phyloP scores from a whole-genome alignment of 2,888 invertebrate genomes.

The Drosophila neotestacea region DNA sequence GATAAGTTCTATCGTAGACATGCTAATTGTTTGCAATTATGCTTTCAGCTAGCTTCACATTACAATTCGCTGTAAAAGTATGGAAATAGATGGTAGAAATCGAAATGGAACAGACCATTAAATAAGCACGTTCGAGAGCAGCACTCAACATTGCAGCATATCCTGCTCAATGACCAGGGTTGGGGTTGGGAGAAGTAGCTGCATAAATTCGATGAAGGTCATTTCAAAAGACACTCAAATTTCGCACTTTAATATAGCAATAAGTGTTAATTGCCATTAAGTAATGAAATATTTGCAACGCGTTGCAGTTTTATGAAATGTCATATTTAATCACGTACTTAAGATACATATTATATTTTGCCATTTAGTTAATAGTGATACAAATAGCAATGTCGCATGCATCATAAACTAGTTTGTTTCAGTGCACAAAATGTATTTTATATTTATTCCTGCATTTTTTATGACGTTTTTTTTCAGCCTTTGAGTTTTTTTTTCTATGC shows the following conservation, averaged over 20 bases:
- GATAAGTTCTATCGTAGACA: constrained; percentile 29
- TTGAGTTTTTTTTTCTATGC: constrained; percentile 23
- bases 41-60: constrained; percentile 62
- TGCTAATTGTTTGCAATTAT: constrained; percentile 81
- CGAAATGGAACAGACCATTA: constrained; percentile 43
- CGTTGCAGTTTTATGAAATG: constrained; percentile 11
- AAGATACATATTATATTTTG: constrained; percentile 3
- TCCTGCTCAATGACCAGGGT: constrained; percentile 20
- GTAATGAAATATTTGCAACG: constrained; percentile 9
- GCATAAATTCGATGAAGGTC: constrained; percentile 24
- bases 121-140: constrained; percentile 46
- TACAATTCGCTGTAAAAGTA: constrained; percentile 36
- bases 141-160: constrained; percentile 27
- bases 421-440: not conserved
- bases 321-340: constrained; percentile 11
- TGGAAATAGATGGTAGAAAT: constrained; percentile 40
- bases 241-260: not conserved
- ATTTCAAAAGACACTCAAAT: constrained; percentile 2
- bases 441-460: constrained; percentile 11
- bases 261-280: constrained; percentile 2
- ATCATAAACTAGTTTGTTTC: constrained; percentile 22
- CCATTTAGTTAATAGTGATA: constrained; percentile 14
- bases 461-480: constrained; percentile 14
- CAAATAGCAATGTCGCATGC: constrained; percentile 1
- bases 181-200: constrained; percentile 4